Evolutionary conservation across 2,113 vertebrate species (phyloP), one percentile per base, ranked within the genome.

Genomic region (Ictalurus punctatus): DNA sequence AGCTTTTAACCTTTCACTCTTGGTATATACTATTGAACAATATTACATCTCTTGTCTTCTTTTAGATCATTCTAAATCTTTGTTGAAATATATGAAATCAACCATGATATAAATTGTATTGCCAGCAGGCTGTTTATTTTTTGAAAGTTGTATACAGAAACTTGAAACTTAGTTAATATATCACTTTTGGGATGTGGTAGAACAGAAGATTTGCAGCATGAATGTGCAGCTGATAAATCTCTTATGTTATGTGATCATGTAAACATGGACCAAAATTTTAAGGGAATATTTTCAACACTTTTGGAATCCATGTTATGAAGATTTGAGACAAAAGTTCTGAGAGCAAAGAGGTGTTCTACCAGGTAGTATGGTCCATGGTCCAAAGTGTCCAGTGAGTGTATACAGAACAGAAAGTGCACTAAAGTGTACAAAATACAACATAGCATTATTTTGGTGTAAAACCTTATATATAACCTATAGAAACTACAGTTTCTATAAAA

Each of bases 11-110:
- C 52, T 88, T 84, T 88, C 13, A 63, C 17, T 67, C 25, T 86
- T 88, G 44, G 34, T 83, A 37, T n/a, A 86, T 48, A 74, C 52
- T 86, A 87, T 76, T 85, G 56, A 84, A 23, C 48, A 44, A 34
- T 54, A 61, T 59, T 79, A 74, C 21, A 88, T 69, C 69, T 59
- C 73, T 85, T 71, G 30, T 59, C 21, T 58, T 56, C 30, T 84
- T 61, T 88, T 48, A 79, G 59, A 87, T 89, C 69, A 91, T 76
- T 78, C 86, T 78, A 81, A 74, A 56, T 69, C 48, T 90, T 48
- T 27, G 65, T 65, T 23, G 76, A 79, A 63, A 30, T 10, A 67
- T 44, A 73, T 78, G 48, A 34, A 86, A 69, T 80, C 34, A 34
- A 12, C 48, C 21, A 21, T 86, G 59, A 87, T 54, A 40, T 84